A percentile compares a stretch with the other conserved stretches of the same genome.
phyloP scores from a whole-genome alignment of 2,113 vertebrate genomes.

The Paramisgurnus dabryanus region DNA sequence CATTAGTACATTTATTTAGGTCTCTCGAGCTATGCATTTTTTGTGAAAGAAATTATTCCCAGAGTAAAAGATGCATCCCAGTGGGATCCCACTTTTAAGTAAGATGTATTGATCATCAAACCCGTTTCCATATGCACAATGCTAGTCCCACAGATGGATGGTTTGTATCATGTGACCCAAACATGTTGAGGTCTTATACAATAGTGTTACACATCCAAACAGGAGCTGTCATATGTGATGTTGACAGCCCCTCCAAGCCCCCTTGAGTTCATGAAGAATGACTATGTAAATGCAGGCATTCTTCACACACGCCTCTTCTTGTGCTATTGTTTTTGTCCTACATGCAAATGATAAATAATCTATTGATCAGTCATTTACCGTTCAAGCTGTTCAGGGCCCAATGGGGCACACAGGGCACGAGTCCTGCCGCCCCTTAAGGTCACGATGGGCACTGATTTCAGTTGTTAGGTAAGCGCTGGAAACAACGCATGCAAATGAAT shows the following conservation, averaged over 20 bases:
- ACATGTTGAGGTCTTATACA: conserved; percentile 22
- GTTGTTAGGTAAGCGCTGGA: conserved; percentile 37
- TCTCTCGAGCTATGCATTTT: background rate
- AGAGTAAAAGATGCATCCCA: background rate
- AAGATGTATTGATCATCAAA: conserved; percentile 17
- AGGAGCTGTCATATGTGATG: conserved; percentile 28
- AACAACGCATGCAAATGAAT: conserved; percentile 12
- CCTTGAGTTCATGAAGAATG: conserved; percentile 19
- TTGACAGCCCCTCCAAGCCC: background rate
- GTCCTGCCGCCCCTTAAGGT: conserved; percentile 18
- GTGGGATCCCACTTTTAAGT: conserved; percentile 18
- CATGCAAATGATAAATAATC: conserved; percentile 61
- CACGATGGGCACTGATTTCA: conserved; percentile 13
- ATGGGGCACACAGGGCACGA: conserved; percentile 14
- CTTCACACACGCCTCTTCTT: conserved; percentile 2
- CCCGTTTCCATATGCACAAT: conserved; percentile 14
- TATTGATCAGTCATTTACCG: conserved; percentile 71
- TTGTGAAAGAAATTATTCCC: conserved; percentile 8
- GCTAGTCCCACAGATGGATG: conserved; percentile 23
- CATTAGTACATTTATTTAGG: no score
- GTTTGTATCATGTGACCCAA: conserved; percentile 25
- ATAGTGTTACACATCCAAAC: conserved; percentile 19
- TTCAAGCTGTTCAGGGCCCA: conserved; percentile 61
- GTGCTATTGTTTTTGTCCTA: conserved; percentile 42
- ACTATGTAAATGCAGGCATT: conserved; percentile 26